Conservation (phyloP, 2,113 vertebrate species). For the Oreochromis niloticus region DNA sequence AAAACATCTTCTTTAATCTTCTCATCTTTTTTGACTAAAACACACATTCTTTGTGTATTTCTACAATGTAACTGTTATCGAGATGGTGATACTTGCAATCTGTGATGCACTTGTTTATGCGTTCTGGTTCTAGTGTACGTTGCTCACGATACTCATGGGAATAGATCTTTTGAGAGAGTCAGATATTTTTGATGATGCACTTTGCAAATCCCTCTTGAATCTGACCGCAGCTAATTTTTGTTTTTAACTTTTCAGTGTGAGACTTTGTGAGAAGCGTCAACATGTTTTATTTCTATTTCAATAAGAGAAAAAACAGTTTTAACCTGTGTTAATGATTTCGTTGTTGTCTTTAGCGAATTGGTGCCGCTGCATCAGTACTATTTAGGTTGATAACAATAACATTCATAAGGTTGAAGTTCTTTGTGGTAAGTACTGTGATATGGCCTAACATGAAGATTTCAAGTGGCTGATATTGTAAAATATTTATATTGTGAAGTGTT, state of each 20-base stretch:
- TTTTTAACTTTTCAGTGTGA: neutral
- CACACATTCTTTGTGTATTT: neutral
- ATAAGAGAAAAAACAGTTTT: neutral
- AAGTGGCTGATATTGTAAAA: constrained; percentile 1
- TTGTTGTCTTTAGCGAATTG: neutral
- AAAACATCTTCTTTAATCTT: neutral
- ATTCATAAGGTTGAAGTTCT: neutral
- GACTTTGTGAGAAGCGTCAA: neutral
- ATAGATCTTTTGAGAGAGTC: constrained; percentile 9
- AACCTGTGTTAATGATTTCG: neutral
- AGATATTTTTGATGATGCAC: constrained; percentile 15
- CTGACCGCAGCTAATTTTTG: neutral
- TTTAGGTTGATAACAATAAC: neutral
- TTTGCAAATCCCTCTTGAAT: constrained; percentile 19
- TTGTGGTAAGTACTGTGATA: neutral
- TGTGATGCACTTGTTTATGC: constrained; percentile 30
- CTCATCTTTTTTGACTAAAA: neutral
- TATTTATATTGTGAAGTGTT: neutral
- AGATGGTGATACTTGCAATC: neutral
- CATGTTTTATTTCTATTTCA: neutral
- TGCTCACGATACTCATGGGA: neutral
- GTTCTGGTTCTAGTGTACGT: constrained; percentile 9
- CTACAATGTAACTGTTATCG: neutral
- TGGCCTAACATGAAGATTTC: neutral
- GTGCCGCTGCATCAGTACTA: neutral